Evolutionary conservation across 1,140 invertebrate genomes (phyloP).

Genomic region (Neodiprion fabricii): DNA sequence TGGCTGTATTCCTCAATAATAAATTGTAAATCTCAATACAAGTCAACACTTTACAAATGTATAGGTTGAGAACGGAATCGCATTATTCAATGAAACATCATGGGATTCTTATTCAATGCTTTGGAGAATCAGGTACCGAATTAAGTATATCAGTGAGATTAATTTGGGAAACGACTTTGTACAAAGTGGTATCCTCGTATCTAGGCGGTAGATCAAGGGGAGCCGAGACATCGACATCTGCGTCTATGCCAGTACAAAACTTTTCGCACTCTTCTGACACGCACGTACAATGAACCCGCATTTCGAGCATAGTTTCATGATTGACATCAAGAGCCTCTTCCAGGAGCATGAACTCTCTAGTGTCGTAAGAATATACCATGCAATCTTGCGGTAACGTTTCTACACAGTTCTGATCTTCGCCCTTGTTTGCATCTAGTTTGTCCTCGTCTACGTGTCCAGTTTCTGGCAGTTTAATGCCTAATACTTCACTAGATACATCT

Average conservation of each 20-base stretch:
- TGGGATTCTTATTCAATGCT: neutral
- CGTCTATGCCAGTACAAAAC: neutral
- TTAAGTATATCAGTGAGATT: conserved; percentile 45
- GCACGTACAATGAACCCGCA: conserved; percentile 1
- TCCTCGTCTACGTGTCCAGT: neutral
- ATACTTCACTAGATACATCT: conserved; percentile 19
- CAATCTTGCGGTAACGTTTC: conserved; percentile 23
- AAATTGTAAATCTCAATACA: no score
- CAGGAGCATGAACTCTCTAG: conserved; percentile 46
- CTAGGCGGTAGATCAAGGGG: conserved; percentile 43
- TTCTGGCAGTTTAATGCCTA: neutral
- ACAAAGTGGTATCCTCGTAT: conserved; percentile 60
- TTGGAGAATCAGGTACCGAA: neutral
- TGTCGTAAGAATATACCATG: conserved; percentile 46
- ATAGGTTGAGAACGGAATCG: no score
- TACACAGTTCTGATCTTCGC: neutral
- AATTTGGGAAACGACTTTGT: conserved; percentile 57
- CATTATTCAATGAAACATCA: neutral
- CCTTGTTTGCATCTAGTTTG: neutral
- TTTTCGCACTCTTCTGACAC: neutral
- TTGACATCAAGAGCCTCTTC: conserved; percentile 33
- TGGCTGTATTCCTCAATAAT: no score
- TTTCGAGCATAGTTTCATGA: neutral
- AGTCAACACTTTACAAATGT: no score
- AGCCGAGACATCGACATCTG: neutral